Conservation (phyloP, 2,113 vertebrate genomes). For the Ctenomys sociabilis region DNA sequence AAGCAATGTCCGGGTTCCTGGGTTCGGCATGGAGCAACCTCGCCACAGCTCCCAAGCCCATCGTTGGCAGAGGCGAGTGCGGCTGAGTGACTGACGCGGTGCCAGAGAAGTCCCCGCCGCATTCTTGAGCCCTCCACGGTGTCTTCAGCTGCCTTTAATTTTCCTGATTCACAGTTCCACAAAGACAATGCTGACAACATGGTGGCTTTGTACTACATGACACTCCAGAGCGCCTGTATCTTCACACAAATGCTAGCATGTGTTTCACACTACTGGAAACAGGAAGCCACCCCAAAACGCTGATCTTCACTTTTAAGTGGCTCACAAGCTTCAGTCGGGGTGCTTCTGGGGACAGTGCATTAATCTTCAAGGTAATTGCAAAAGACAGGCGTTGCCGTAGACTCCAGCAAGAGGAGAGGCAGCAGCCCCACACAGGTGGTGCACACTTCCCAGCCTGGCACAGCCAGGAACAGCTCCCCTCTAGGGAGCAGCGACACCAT, state of each 20-base stretch:
- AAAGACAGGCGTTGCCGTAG: background rate
- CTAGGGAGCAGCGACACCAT: no score
- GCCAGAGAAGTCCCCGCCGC: background rate
- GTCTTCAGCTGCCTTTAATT: background rate
- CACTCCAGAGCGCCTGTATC: background rate
- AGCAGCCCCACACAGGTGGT: background rate
- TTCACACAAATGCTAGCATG: background rate
- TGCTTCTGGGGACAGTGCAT: background rate
- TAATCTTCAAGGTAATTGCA: background rate
- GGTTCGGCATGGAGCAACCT: background rate
- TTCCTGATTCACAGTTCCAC: conserved; percentile 15
- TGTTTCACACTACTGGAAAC: conserved; percentile 16
- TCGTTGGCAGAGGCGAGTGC: background rate
- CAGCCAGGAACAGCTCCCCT: background rate
- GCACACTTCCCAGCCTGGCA: background rate
- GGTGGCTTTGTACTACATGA: background rate
- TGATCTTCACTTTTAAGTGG: conserved; percentile 11
- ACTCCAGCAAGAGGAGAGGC: background rate
- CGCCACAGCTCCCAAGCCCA: background rate
- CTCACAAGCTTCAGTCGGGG: background rate
- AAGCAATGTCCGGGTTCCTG: background rate
- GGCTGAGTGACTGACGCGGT: background rate
- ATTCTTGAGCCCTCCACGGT: background rate
- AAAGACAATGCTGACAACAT: background rate
- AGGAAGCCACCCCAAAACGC: conserved; percentile 24